Percentiles rank a stretch among this genome's conserved stretches.
phyloP scores from a whole-genome alignment of 2,888 invertebrate genomes.

The Electrophaes corylata region DNA sequence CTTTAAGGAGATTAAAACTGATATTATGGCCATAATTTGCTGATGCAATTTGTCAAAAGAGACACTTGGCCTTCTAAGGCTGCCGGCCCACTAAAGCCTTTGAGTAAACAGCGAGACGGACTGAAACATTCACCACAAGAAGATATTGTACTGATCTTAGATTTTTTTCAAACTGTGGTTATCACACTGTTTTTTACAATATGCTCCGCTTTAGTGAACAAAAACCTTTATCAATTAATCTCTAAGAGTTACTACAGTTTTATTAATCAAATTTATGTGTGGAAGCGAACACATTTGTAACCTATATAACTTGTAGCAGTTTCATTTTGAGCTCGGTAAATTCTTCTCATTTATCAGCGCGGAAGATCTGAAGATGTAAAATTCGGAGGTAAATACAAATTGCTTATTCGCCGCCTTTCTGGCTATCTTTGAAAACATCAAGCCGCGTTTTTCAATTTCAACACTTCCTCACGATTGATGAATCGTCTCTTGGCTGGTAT shows the following conservation, averaged over 20 bases:
- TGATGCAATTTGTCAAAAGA: conserved; percentile 46
- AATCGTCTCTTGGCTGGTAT: conserved; percentile 30
- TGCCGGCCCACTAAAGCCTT: conserved; percentile 2
- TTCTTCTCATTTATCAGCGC: conserved; percentile 59
- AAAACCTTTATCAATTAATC: conserved; percentile 8
- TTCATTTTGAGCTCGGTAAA: conserved; percentile 45
- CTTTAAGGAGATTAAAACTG: conserved; percentile 56
- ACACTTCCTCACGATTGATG: conserved; percentile 56
- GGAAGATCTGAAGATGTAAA: conserved; percentile 61
- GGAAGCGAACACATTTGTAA: conserved; percentile 32
- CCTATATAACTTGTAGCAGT: conserved; percentile 36
- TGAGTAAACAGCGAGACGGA: too few species aligned
- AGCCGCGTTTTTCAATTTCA: conserved; percentile 61
- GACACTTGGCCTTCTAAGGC: conserved; percentile 5
- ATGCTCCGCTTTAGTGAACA: conserved; percentile 9
- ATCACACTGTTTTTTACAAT: not conserved
- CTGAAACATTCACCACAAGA: too few species aligned
- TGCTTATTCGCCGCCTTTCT: conserved; percentile 67
- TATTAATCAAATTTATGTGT: conserved; percentile 31
- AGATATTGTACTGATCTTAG: not conserved
- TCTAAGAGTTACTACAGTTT: conserved; percentile 32
- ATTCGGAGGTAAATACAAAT: conserved; percentile 73
- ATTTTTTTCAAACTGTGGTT: not conserved
- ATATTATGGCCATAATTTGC: conserved; percentile 42
- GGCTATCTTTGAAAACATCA: conserved; percentile 63